Percentiles rank a stretch among this genome's conserved stretches.
Evolutionary conservation across 2,113 vertebrate species (phyloP).

Genomic region (Fregetta grallaria): DNA sequence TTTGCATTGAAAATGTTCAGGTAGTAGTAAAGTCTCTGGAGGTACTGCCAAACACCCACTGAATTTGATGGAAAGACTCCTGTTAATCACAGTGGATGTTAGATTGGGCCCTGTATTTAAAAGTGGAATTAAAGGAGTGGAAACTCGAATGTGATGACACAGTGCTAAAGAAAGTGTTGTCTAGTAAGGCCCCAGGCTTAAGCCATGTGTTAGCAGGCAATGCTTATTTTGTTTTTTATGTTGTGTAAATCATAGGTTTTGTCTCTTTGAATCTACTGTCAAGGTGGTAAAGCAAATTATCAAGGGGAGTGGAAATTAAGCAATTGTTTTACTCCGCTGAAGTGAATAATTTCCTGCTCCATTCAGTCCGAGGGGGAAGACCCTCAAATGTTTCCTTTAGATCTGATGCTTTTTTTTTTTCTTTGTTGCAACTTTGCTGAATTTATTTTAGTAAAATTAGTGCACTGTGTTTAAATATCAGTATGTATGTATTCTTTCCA

Average conservation of each 20-base stretch:
- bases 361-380: background rate
- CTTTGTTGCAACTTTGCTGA: background rate
- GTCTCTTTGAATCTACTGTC: background rate
- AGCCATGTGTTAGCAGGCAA: background rate
- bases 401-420: background rate
- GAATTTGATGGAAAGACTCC: background rate
- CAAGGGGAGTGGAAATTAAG: background rate
- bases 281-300: background rate
- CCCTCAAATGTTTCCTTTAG: background rate
- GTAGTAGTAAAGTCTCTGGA: background rate
- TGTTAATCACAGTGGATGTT: background rate
- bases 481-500: background rate
- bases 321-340: background rate
- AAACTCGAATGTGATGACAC: rapidly evolving
- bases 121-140: background rate
- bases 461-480: background rate
- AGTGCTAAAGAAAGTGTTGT: background rate
- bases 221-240: background rate
- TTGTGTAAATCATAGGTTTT: background rate
- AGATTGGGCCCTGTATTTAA: background rate
- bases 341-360: background rate
- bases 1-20: background rate
- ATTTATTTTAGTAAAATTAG: background rate
- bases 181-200: background rate
- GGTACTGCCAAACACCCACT: background rate